Percentiles rank a stretch among this genome's conserved stretches.
These are phyloP conservation scores for Thryonomys swinderianus DNA, from an alignment of 2,113 vertebrate genomes.

Conservation along the genomic window DNA sequence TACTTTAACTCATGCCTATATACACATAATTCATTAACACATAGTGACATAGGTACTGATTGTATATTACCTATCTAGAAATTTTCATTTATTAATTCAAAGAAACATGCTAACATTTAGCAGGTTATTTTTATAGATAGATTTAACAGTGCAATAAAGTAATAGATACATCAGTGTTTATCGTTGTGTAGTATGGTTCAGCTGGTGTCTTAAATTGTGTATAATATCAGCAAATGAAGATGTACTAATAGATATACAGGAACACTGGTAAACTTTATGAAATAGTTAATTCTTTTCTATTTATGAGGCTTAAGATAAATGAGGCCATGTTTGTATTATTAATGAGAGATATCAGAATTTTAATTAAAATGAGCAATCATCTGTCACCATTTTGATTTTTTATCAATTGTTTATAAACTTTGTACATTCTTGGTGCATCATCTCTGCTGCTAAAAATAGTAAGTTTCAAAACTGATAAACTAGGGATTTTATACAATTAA, in stretches of 20 bases:
- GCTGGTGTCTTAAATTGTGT: slow-evolving; percentile 25
- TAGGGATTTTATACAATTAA: not conserved
- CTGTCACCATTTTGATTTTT: not conserved
- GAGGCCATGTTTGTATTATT: not conserved
- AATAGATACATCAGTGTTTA: not conserved
- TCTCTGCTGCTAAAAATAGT: not conserved
- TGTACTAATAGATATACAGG: not conserved
- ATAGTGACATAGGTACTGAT: not conserved
- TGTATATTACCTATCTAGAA: not conserved
- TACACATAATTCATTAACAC: not conserved
- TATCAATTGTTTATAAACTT: not conserved
- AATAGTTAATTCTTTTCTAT: not conserved
- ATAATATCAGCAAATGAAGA: not conserved
- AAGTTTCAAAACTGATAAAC: not conserved
- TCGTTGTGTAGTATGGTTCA: slow-evolving; percentile 19
- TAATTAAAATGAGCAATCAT: not conserved
- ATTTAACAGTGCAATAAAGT: slow-evolving; percentile 14
- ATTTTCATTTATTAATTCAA: not conserved
- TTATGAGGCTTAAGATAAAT: not conserved
- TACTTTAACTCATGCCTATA: not conserved
- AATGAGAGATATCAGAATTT: not conserved
- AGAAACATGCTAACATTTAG: not conserved
- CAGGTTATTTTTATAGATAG: slow-evolving; percentile 7
- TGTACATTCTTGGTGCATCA: not conserved
- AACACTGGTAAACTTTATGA: not conserved